These are phyloP conservation scores for Petrosia ficiformis DNA, from an alignment of 37 sponge, comb jelly and placozoan genomes.

Conservation along the genomic window DNA sequence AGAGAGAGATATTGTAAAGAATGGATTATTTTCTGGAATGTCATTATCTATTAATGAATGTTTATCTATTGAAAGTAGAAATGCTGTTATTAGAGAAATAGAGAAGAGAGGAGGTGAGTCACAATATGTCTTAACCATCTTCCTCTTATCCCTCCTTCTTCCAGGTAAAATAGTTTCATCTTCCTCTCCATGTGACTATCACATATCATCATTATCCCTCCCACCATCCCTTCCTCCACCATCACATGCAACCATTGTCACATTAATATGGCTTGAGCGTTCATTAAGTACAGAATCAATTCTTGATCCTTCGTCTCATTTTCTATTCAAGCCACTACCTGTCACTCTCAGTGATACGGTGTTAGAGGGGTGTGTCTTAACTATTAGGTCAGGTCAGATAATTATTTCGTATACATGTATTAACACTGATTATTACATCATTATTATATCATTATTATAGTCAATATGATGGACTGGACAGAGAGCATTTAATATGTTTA, in stretches of 20 bases:
- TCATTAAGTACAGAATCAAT: constrained; percentile 32
- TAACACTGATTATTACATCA: no score
- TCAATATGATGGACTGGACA: constrained; percentile 70
- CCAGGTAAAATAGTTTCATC: constrained; percentile 26
- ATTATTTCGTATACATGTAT: no score
- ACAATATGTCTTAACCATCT: neutral
- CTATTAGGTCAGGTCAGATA: constrained; percentile 58
- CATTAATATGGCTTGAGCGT: constrained; percentile 28
- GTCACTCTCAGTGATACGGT: constrained; percentile 23
- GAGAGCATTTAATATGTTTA: constrained; percentile 58
- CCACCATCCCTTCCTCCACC: neutral
- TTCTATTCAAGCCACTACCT: constrained; percentile 65
- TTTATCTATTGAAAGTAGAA: neutral
- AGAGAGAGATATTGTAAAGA: neutral
- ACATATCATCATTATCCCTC: constrained; percentile 30
- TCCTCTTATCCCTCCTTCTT: neutral
- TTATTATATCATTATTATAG: constrained; percentile 15
- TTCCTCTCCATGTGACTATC: neutral
- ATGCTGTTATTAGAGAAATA: neutral
- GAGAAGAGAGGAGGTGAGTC: neutral
- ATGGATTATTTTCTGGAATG: constrained; percentile 26
- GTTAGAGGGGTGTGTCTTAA: constrained; percentile 51
- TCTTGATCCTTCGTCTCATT: constrained; percentile 48
- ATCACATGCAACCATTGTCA: neutral
- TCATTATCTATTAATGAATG: constrained; percentile 12